A percentile compares a stretch with the other conserved stretches of the same genome.
These are phyloP conservation scores for Sesamia inferens DNA, from an alignment of 2,888 invertebrate species.

Conservation along the genomic window DNA sequence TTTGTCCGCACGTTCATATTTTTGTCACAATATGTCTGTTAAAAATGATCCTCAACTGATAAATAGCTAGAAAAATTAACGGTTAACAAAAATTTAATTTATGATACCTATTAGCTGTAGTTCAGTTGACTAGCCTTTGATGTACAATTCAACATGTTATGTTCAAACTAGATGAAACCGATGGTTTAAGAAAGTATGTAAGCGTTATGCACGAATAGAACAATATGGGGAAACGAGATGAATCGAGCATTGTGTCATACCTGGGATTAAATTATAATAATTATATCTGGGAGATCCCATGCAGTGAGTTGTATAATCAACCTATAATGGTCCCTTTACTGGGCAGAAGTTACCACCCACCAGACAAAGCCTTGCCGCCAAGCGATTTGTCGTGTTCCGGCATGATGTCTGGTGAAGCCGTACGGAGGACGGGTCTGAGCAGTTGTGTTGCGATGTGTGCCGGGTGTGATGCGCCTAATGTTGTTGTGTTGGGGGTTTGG, in stretches of 20 bases:
- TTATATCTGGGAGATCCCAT: too few relatives aligned
- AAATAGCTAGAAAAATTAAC: background rate
- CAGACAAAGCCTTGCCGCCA: too few relatives aligned
- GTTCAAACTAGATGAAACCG: background rate
- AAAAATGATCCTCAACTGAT: background rate
- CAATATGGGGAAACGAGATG: conserved; percentile 14
- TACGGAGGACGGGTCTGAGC: too few relatives aligned
- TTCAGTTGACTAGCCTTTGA: background rate
- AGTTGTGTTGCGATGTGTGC: too few relatives aligned
- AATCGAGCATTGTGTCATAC: conserved; percentile 4
- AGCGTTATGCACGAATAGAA: background rate
- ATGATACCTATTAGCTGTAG: background rate
- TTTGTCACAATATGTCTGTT: background rate
- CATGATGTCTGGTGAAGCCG: too few relatives aligned
- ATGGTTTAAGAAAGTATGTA: background rate
- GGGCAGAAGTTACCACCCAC: too few relatives aligned
- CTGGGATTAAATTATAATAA: background rate
- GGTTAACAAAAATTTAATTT: background rate
- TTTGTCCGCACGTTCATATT: background rate
- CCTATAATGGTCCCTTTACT: background rate
- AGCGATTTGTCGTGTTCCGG: too few relatives aligned
- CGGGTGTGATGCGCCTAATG: too few relatives aligned
- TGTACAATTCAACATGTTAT: background rate
- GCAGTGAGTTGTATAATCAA: background rate
- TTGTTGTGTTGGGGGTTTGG: too few relatives aligned